phyloP scores from a whole-genome alignment of 2,113 vertebrate genomes.

The Pantherophis guttatus region DNA sequence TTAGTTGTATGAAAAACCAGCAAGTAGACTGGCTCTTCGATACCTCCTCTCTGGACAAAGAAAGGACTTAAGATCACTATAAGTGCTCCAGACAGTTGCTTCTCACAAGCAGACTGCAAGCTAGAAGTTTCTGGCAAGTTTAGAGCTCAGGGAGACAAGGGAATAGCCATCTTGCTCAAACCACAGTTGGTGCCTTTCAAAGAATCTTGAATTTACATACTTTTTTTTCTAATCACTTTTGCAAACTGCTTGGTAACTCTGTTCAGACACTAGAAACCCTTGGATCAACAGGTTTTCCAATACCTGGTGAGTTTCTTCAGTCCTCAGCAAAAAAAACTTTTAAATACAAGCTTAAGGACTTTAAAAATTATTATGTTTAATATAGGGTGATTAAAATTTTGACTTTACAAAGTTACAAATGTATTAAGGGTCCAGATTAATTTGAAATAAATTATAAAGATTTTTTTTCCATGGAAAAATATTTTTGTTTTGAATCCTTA shows the following conservation, averaged over 20 bases:
- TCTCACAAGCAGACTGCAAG: background rate
- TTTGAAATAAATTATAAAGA: background rate
- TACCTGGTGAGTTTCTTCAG: background rate
- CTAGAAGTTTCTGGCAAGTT: background rate
- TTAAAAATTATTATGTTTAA: background rate
- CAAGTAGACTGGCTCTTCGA: background rate
- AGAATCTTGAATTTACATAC: background rate
- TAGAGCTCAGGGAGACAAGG: background rate
- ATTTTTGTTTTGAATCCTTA: background rate
- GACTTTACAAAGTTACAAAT: background rate
- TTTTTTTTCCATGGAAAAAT: background rate
- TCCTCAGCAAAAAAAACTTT: background rate
- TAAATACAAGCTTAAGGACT: background rate
- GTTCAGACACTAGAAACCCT: background rate
- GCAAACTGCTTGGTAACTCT: background rate
- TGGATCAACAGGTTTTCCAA: background rate
- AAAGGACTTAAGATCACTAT: background rate
- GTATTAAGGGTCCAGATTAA: background rate
- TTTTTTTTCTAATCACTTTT: background rate
- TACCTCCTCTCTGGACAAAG: background rate
- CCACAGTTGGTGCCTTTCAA: background rate
- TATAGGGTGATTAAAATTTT: background rate
- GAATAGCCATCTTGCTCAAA: background rate
- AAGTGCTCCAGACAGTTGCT: background rate
- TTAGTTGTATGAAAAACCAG: background rate